phyloP scores from a whole-genome alignment of 2,888 invertebrate species.

The Pseudeuparius sepicola region DNA sequence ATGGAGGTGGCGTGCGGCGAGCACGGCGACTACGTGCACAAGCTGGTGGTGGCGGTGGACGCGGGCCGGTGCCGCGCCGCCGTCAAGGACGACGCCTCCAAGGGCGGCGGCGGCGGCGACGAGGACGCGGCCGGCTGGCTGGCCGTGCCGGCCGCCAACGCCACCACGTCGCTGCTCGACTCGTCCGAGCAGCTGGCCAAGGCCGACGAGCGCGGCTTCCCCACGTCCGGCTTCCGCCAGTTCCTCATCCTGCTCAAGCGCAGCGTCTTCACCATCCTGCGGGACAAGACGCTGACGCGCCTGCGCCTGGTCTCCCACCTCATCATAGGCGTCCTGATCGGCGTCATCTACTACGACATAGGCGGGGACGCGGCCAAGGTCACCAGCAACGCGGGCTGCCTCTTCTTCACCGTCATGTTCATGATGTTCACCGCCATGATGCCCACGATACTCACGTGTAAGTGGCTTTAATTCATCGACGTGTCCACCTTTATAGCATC shows the following conservation, averaged over 20 bases:
- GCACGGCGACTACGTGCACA: constrained; percentile 82
- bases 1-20: constrained; percentile 76
- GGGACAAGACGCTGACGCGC: constrained; percentile 83
- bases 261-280: constrained; percentile 65
- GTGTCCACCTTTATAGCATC: not conserved
- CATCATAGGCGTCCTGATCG: constrained; percentile 83
- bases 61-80: constrained; percentile 61
- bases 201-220: constrained; percentile 55
- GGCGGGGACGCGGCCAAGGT: constrained; percentile 90
- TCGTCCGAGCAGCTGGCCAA: constrained; percentile 36
- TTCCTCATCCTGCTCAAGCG: constrained; percentile 82
- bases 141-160: too few relatives aligned
- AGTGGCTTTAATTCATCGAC: constrained; percentile 40
- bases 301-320: constrained; percentile 80
- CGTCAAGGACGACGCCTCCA: too few relatives aligned
- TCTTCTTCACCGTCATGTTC: constrained; percentile 94
- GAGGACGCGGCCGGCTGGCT: too few relatives aligned
- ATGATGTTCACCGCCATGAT: constrained; percentile 98
- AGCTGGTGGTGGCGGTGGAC: constrained; percentile 74
- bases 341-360: constrained; percentile 86
- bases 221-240: constrained; percentile 72
- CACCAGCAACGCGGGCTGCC: constrained; percentile 89
- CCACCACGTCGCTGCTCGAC: constrained; percentile 43
- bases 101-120: constrained; percentile 29
- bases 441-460: constrained; percentile 96